phyloP scores from a whole-genome alignment of 2,888 invertebrate genomes.

The Chrysolina americana region DNA sequence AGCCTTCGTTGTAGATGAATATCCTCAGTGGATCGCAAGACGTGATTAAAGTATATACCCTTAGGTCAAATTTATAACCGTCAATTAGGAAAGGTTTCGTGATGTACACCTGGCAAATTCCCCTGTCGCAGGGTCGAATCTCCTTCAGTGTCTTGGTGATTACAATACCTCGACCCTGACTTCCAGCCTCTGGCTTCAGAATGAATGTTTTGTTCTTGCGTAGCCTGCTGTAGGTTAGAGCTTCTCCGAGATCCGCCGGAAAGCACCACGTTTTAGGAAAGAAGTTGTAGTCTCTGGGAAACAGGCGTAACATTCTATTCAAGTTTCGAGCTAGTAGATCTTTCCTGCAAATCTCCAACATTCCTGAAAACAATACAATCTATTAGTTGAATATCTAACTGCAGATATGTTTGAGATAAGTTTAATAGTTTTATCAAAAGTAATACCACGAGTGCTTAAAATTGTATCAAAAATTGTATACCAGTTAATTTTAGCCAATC shows the following conservation, averaged over 20 bases:
- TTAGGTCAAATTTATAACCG: constrained; percentile 93
- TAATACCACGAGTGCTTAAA: too few species aligned
- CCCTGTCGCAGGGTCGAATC: constrained; percentile 84
- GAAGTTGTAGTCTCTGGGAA: constrained; percentile 91
- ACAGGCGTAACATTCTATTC: constrained; percentile 89
- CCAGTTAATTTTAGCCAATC: too few species aligned
- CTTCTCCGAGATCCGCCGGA: constrained; percentile 88
- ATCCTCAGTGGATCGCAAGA: constrained; percentile 92
- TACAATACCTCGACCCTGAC: constrained; percentile 92
- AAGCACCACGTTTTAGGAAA: constrained; percentile 96
- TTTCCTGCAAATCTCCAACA: constrained; percentile 77
- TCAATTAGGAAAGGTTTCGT: constrained; percentile 87
- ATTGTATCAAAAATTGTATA: too few species aligned
- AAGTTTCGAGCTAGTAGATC: constrained; percentile 91
- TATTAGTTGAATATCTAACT: background rate
- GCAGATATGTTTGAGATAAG: background rate
- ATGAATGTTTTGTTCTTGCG: constrained; percentile 86
- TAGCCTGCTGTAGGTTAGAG: constrained; percentile 79
- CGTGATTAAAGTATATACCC: constrained; percentile 90
- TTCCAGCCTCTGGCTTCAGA: constrained; percentile 92
- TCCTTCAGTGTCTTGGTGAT: constrained; percentile 87
- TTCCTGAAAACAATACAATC: constrained; percentile 55
- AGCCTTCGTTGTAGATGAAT: constrained; percentile 92
- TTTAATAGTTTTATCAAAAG: background rate
- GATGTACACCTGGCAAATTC: constrained; percentile 89